Percentiles rank a stretch among this genome's conserved stretches.
These are phyloP conservation scores for Hipparchia sbordonii DNA, from an alignment of 2,888 invertebrate genomes.

Conservation along the genomic window DNA sequence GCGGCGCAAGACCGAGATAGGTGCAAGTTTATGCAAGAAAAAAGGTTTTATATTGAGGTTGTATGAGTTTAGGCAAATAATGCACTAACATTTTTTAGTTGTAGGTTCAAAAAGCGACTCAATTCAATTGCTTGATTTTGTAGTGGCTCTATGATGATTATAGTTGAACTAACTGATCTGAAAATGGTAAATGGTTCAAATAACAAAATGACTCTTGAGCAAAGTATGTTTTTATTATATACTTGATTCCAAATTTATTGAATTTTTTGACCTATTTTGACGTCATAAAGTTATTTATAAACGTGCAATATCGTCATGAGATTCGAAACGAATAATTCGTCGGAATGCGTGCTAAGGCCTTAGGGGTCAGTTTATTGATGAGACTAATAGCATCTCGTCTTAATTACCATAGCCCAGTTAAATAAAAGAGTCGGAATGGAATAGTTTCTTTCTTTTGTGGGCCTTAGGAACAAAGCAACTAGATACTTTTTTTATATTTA, in stretches of 20 bases:
- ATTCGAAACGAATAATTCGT: neutral
- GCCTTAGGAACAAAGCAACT: constrained; percentile 49
- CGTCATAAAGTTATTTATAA: too few species aligned
- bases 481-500: constrained; percentile 42
- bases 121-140: neutral
- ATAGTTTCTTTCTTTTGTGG: constrained; percentile 55
- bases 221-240: too few species aligned
- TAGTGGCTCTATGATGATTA: neutral
- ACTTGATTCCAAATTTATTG: too few species aligned
- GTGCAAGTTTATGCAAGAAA: too few species aligned
- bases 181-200: too few species aligned
- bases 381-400: constrained; percentile 58
- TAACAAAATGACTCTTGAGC: too few species aligned
- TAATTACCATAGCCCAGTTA: constrained; percentile 68
- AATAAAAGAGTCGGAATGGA: constrained; percentile 59
- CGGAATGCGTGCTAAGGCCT: constrained; percentile 7
- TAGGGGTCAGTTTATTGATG: constrained; percentile 47
- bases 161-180: too few species aligned
- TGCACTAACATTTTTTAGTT: neutral
- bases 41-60: too few species aligned
- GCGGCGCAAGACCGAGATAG: too few species aligned
- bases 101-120: neutral
- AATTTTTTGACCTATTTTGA: too few species aligned
- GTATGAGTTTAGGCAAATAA: neutral
- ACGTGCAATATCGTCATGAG: too few species aligned